Conservation (phyloP, 2,797 vertebrate species). For the Coregonus sp. region DNA sequence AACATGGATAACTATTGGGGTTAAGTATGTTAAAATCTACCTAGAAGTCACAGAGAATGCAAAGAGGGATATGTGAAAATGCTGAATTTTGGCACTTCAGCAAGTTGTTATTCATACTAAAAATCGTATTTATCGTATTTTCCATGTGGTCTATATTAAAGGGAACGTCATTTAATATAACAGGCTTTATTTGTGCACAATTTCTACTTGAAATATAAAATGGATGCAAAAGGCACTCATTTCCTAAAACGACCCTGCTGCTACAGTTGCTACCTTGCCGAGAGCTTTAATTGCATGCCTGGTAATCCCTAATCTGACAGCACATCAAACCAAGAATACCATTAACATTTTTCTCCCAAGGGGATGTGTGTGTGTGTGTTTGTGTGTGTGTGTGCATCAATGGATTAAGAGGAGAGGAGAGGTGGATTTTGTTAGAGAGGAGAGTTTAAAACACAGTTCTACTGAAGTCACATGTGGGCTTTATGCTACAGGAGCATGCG, state of each 20-base stretch:
- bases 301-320: conserved; percentile 65
- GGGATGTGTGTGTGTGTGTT: conserved; percentile 10
- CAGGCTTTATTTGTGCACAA: no score
- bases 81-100: no score
- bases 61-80: background rate
- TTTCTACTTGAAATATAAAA: no score
- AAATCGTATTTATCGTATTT: no score
- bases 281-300: conserved; percentile 48
- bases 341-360: conserved; percentile 15
- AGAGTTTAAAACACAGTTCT: background rate
- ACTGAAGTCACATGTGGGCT: background rate
- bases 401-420: conserved; percentile 4
- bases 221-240: no score
- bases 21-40: no score
- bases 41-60: conserved; percentile 17
- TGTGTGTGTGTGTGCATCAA: conserved; percentile 11
- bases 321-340: conserved; percentile 45
- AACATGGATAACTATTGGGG: no score
- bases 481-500: background rate
- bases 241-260: no score
- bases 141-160: no score
- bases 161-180: no score
- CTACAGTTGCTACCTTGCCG: conserved; percentile 27
- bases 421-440: conserved; percentile 3
- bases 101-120: no score